phyloP scores from a whole-genome alignment of 1,140 invertebrate genomes.

The Apis dorsata region DNA sequence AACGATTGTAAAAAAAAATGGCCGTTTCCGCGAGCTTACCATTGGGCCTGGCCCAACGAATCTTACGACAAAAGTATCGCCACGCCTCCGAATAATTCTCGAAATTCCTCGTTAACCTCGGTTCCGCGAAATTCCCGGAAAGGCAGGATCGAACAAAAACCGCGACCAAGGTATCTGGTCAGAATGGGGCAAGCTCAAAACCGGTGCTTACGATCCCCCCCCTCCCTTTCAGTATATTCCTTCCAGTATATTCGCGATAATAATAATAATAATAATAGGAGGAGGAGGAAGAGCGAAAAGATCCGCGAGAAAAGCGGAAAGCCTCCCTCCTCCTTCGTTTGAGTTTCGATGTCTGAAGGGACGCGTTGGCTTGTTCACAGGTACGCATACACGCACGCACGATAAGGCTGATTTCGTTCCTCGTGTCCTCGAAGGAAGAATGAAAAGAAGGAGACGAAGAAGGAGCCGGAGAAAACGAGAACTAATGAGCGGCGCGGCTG shows the following conservation, averaged over 20 bases:
- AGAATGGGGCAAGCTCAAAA: no score
- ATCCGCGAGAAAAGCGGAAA: background rate
- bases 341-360: background rate
- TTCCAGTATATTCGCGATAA: no score
- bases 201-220: background rate
- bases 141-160: background rate
- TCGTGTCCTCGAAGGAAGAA: conserved; percentile 27
- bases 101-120: background rate
- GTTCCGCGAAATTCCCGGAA: conserved; percentile 2
- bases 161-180: background rate
- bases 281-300: background rate
- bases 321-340: background rate
- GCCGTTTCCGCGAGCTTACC: no score
- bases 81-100: background rate
- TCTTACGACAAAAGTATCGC: background rate
- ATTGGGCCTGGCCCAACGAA: no score
- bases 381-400: conserved; percentile 5
- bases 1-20: no score
- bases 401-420: conserved; percentile 26
- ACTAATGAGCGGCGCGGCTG: conserved; percentile 12
- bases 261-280: background rate
- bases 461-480: conserved; percentile 43
- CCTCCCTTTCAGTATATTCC: background rate
- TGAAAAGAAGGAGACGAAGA: conserved; percentile 54
- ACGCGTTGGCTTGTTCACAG: conserved; percentile 37